Evolutionary conservation across 2,888 invertebrate species (phyloP).

Genomic region (Drosophila kokeensis): DNA sequence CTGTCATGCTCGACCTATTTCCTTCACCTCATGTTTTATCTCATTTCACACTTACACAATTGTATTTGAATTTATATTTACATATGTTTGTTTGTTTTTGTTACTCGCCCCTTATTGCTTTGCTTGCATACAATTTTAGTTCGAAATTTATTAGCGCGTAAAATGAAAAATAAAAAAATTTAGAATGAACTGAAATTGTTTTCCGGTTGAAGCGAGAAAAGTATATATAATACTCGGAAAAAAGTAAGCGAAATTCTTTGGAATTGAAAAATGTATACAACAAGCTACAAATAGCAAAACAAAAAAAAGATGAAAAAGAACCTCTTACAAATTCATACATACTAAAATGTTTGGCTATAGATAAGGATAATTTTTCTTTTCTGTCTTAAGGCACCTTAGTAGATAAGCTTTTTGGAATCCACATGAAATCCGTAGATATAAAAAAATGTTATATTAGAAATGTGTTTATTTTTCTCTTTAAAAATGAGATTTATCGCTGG

Average conservation of each 20-base stretch:
- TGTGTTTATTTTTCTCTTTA: background rate
- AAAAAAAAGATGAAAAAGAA: no score
- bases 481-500: background rate
- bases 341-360: background rate
- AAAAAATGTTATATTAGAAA: background rate
- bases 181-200: constrained; percentile 19
- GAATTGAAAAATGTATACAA: background rate
- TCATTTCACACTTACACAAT: constrained; percentile 61
- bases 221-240: background rate
- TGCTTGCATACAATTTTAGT: constrained; percentile 43
- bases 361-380: background rate
- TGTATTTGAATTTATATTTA: constrained; percentile 37
- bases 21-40: constrained; percentile 50
- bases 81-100: constrained; percentile 30
- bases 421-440: background rate
- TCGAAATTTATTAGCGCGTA: constrained; percentile 38
- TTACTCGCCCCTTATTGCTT: constrained; percentile 29
- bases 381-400: background rate
- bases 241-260: background rate
- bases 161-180: constrained; percentile 10
- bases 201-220: constrained; percentile 22
- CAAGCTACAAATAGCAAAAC: background rate
- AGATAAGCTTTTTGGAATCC: background rate
- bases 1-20: constrained; percentile 21
- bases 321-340: background rate